A percentile compares a stretch with the other conserved stretches of the same genome.
Conservation (phyloP, 2,797 vertebrate species). For the Lacerta agilis region DNA sequence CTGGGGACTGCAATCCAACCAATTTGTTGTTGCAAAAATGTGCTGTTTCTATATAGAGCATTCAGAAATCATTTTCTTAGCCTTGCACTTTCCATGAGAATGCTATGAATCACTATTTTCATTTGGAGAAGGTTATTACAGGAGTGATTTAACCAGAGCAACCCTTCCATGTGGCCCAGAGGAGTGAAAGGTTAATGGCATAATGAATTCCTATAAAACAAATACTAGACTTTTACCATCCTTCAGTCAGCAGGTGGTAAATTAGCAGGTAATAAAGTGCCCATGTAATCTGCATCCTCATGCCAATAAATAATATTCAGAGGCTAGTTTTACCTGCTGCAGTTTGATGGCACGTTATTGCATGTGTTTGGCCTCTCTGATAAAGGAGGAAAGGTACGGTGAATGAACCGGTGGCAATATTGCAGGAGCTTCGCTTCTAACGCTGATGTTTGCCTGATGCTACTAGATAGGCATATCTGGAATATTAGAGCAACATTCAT, state of each 20-base stretch:
- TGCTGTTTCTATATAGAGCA: background rate
- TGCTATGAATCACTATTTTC: constrained; percentile 68
- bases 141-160: constrained; percentile 63
- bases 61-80: constrained; percentile 64
- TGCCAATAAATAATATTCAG: constrained; percentile 63
- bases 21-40: constrained; percentile 13
- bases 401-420: constrained; percentile 37
- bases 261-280: constrained; percentile 75
- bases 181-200: constrained; percentile 72
- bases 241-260: constrained; percentile 72
- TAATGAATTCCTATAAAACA: constrained; percentile 76
- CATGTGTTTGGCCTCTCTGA: constrained; percentile 14
- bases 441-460: constrained; percentile 53
- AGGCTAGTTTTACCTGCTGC: constrained; percentile 51
- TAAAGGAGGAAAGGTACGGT: constrained; percentile 30
- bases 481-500: constrained; percentile 59
- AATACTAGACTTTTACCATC: constrained; percentile 65
- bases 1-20: background rate
- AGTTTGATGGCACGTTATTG: constrained; percentile 54
- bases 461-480: constrained; percentile 51
- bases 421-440: constrained; percentile 44
- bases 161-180: constrained; percentile 55
- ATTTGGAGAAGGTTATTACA: constrained; percentile 65
- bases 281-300: constrained; percentile 61
- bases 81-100: constrained; percentile 49